Evolutionary conservation across 2,888 invertebrate genomes (phyloP).

Genomic region (Leptopilina syphax): DNA sequence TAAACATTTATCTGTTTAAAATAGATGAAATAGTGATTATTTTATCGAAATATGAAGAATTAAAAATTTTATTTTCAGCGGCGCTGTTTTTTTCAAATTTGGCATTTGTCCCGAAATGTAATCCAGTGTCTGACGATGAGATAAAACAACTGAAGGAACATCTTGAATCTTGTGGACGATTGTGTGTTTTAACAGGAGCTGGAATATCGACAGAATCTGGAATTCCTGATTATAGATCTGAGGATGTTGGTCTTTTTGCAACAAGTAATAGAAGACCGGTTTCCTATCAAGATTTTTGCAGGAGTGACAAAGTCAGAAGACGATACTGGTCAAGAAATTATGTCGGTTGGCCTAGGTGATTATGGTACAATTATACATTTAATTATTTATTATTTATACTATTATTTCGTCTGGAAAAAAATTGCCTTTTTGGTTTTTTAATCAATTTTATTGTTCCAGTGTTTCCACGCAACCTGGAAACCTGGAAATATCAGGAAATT

Average conservation of each 20-base stretch:
- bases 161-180: slow-evolving; percentile 78
- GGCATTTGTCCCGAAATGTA: slow-evolving; percentile 86
- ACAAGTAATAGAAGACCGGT: slow-evolving; percentile 90
- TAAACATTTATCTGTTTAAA: too few species aligned
- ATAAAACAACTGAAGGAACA: slow-evolving; percentile 81
- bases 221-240: slow-evolving; percentile 96
- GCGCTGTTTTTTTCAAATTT: slow-evolving; percentile 56
- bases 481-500: too few species aligned
- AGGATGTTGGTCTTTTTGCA: slow-evolving; percentile 94
- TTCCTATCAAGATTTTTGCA: slow-evolving; percentile 90
- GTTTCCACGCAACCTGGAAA: too few species aligned
- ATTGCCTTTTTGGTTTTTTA: too few species aligned
- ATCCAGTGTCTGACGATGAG: slow-evolving; percentile 82
- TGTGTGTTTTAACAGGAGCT: slow-evolving; percentile 92
- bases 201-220: slow-evolving; percentile 98
- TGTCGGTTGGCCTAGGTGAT: slow-evolving; percentile 87
- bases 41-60: background rate
- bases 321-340: slow-evolving; percentile 98
- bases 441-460: too few species aligned
- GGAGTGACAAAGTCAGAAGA: slow-evolving; percentile 82
- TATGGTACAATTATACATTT: background rate
- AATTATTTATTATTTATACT: too few species aligned
- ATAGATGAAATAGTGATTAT: background rate
- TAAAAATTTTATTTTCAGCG: slow-evolving; percentile 44
- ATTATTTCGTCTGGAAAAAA: too few species aligned